Conservation (phyloP, 2,113 vertebrate species). For the Xiphias gladius region DNA sequence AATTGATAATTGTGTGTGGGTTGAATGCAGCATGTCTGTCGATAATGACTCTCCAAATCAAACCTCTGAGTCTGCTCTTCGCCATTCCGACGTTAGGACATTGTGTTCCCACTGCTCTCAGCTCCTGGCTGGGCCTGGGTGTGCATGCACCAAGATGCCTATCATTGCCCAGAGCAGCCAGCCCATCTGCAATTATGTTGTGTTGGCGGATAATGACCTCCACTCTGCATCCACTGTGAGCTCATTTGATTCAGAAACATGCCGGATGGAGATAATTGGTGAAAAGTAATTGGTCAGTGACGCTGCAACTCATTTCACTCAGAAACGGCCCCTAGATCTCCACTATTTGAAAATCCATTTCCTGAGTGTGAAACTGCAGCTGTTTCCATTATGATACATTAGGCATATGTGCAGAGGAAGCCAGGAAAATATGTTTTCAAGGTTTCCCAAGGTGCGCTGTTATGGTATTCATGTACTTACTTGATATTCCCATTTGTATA, state of each 20-base stretch:
- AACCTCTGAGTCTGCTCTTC: conserved; percentile 24
- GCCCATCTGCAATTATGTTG: conserved; percentile 54
- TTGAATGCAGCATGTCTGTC: conserved; percentile 51
- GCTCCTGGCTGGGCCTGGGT: conserved; percentile 7
- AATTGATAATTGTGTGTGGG: conserved; percentile 70
- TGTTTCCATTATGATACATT: conserved; percentile 50
- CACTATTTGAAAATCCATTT: conserved; percentile 55
- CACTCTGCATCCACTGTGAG: conserved; percentile 46
- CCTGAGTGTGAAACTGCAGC: conserved; percentile 52
- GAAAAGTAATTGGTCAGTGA: conserved; percentile 60
- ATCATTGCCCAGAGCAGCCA: conserved; percentile 51
- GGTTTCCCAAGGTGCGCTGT: conserved; percentile 24
- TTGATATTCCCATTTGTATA: conserved; percentile 36
- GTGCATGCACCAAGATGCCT: conserved; percentile 65
- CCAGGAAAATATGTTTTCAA: conserved; percentile 29
- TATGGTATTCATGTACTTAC: conserved; percentile 25
- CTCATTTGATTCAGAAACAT: conserved; percentile 61
- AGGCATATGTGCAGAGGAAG: conserved; percentile 29
- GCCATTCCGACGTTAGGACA: conserved; percentile 37
- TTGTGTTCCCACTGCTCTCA: conserved; percentile 47
- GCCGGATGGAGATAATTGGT: conserved; percentile 60
- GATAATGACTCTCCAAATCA: conserved; percentile 59
- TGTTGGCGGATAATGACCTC: conserved; percentile 57
- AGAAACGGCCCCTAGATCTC: conserved; percentile 37
- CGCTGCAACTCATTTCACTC: conserved; percentile 55